Conservation (phyloP, 1,140 invertebrate species). For the Zaprionus camerounensis region DNA sequence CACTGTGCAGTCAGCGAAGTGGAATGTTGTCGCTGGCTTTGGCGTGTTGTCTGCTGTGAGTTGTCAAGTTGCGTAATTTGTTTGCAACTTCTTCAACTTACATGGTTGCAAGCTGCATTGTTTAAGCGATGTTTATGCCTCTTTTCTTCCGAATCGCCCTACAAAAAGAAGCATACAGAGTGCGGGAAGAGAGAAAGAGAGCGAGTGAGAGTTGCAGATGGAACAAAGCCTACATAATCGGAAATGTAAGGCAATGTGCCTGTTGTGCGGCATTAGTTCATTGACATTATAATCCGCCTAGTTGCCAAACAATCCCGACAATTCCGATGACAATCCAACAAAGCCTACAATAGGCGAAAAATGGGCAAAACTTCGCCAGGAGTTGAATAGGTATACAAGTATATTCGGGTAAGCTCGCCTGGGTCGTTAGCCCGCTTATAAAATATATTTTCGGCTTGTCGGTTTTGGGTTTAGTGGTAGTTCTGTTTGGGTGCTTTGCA, state of each 20-base stretch:
- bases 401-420: background rate
- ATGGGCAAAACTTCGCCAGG: constrained; percentile 20
- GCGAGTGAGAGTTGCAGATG: constrained; percentile 11
- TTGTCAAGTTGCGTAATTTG: constrained; percentile 78
- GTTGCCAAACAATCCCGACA: constrained; percentile 35
- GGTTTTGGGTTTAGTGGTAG: background rate
- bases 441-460: background rate
- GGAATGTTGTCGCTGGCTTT: constrained; percentile 40
- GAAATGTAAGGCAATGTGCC: constrained; percentile 74
- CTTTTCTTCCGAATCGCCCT: constrained; percentile 42
- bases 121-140: constrained; percentile 57
- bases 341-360: background rate
- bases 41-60: constrained; percentile 15
- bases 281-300: constrained; percentile 59
- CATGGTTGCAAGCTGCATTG: constrained; percentile 47
- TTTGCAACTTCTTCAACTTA: constrained; percentile 69
- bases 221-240: constrained; percentile 59
- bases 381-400: background rate
- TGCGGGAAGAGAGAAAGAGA: background rate
- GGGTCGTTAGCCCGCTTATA: constrained; percentile 2
- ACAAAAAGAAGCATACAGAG: background rate
- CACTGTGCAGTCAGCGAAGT: constrained; percentile 57
- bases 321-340: constrained; percentile 13
- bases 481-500: background rate
- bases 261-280: constrained; percentile 41